Base-by-base conservation (phyloP, 2,797 vertebrate genomes). In the Trachurus trachurus region DNA sequence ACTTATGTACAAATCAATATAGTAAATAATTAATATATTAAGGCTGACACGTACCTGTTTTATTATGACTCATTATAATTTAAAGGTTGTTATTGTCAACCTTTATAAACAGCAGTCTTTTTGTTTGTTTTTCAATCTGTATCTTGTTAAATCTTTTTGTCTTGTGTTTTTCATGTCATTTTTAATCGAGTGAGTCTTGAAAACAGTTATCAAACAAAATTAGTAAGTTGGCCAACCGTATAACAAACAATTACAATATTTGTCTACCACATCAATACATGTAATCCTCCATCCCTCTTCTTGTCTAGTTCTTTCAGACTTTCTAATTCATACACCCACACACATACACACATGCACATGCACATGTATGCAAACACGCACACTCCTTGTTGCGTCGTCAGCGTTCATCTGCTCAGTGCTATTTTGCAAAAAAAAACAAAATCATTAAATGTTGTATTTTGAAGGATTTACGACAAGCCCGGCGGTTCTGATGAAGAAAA, bases 381-480 rank as follows among this genome's bases (percentile, higher is more conserved):
- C 53, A 65, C 9, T 13, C 1, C 13, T 12, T 11, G 40, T 22
- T 0, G 2, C 21, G 53, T 58, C 44, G 15, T 34, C 31, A 34
- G 31, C 31, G 31, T 53, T 74, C 44, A 50, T 26, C n/a, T 58
- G n/a, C 39, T 66, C 1, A 9, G 13, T 42, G n/a, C 22, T 63
- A 42, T 73, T 73, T 73, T 68, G 19, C 29, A 57, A 74, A 63
- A 74, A 63, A 12, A 63, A 74, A 68, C 52, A 50, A 12, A 59
- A 60, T 57, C 10, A 13, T 29, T 8, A 44, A 58, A 67, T 47
- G 22, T 40, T 4, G 7, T 29, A 22, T 40, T 77, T 60, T 50
- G 37, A 56, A 65, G 57, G 19, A 34, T 42, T 45, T 8, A 13
- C 8, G 58, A 8, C 31, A 29, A 31, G 5, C n/a, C 37, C 29